Conservation (phyloP, 2,113 vertebrate species). For the Cepphus grylle region DNA sequence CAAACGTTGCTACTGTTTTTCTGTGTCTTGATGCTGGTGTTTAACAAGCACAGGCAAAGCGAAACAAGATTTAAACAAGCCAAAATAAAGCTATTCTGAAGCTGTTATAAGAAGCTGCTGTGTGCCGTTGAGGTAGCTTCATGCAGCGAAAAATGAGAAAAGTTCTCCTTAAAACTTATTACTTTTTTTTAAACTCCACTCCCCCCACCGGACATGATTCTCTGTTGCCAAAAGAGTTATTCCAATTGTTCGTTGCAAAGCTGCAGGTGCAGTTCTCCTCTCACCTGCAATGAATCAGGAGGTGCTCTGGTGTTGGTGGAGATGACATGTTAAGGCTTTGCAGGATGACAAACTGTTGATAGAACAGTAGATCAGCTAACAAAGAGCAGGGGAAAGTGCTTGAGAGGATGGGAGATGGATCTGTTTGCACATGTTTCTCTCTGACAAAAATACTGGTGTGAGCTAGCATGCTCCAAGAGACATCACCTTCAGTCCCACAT, state of each 20-base stretch:
- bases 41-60: background rate
- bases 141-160: background rate
- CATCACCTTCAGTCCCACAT: background rate
- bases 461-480: background rate
- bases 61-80: background rate
- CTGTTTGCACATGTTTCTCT: background rate
- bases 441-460: background rate
- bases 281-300: background rate
- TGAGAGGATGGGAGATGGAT: background rate
- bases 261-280: background rate
- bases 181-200: background rate
- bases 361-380: background rate
- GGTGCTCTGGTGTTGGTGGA: rapidly evolving
- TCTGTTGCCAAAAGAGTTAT: background rate
- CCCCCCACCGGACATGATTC: rapidly evolving
- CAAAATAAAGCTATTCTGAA: background rate
- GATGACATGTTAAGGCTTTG: background rate
- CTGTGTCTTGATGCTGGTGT: background rate
- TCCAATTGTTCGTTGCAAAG: background rate
- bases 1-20: background rate
- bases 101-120: background rate
- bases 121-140: rapidly evolving
- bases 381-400: background rate
- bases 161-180: background rate
- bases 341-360: background rate